phyloP scores from a whole-genome alignment of 2,797 vertebrate genomes.

The Eurystomus glaucurus region DNA sequence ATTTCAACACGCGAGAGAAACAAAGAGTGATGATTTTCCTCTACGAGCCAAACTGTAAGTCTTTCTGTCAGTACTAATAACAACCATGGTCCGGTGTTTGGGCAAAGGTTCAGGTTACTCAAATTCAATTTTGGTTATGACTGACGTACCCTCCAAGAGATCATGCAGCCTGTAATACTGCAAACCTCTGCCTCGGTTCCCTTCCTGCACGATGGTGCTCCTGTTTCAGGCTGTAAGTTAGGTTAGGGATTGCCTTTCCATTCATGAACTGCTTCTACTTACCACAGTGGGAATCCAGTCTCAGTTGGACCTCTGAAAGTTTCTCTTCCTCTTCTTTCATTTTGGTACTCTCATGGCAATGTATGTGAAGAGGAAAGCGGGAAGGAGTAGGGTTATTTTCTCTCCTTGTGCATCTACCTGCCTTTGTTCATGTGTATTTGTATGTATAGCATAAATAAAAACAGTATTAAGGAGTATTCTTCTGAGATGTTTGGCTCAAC shows the following conservation, averaged over 20 bases:
- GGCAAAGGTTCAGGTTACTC: not conserved
- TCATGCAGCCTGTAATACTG: accelerated
- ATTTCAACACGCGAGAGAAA: not conserved
- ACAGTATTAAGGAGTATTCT: not conserved
- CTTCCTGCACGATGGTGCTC: accelerated
- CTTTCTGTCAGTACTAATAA: not conserved
- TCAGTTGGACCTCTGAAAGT: not conserved
- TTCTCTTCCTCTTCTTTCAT: not conserved
- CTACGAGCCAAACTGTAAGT: not conserved
- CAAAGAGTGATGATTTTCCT: not conserved
- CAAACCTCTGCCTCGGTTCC: not conserved
- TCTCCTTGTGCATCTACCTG: accelerated
- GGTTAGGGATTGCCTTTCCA: not conserved
- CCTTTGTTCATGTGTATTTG: not conserved
- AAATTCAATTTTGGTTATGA: not conserved
- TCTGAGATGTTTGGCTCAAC: not conserved
- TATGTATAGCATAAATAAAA: not conserved
- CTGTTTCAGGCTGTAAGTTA: not conserved
- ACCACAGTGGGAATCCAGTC: not conserved
- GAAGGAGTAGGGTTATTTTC: not conserved
- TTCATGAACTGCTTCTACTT: not conserved
- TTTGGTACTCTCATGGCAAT: not conserved
- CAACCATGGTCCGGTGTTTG: accelerated
- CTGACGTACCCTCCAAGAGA: not conserved
- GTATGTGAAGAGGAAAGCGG: not conserved